Evolutionary conservation across 2,113 vertebrate species (phyloP).

Genomic region (Hyaena hyaena): DNA sequence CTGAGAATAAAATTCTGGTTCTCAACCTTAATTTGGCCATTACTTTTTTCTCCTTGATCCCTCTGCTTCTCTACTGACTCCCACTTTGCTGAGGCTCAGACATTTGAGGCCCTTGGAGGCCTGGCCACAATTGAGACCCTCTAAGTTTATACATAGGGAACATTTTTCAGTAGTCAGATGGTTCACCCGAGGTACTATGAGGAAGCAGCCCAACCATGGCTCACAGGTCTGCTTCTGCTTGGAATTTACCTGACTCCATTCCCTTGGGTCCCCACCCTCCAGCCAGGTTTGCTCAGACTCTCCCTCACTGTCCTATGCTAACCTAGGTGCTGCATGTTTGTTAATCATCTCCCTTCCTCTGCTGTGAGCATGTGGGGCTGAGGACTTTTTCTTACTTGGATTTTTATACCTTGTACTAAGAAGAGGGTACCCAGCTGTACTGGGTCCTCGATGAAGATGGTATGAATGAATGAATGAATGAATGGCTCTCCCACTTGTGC

Average conservation of each 20-base stretch:
- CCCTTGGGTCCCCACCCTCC: rapidly evolving
- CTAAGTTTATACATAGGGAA: too few species aligned
- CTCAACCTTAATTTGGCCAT: not conserved
- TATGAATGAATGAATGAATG: not conserved
- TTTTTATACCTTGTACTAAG: not conserved
- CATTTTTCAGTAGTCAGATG: not conserved
- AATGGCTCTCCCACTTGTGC: not conserved
- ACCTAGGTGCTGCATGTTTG: rapidly evolving
- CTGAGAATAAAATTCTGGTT: not conserved
- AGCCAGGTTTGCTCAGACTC: not conserved
- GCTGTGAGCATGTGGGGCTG: not conserved
- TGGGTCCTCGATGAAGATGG: not conserved
- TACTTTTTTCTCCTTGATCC: not conserved
- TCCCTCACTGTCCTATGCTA: rapidly evolving
- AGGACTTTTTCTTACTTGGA: not conserved
- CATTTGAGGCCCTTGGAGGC: not conserved
- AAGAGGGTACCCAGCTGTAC: not conserved
- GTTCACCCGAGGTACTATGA: not conserved
- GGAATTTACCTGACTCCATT: not conserved
- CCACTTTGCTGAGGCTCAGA: not conserved
- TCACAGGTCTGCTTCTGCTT: not conserved
- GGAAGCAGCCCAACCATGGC: not conserved
- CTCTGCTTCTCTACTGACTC: not conserved
- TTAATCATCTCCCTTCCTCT: too few species aligned
- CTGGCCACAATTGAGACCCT: not conserved